Conservation (phyloP, 2,888 invertebrate species). For the Pardosa pseudoannulata region DNA sequence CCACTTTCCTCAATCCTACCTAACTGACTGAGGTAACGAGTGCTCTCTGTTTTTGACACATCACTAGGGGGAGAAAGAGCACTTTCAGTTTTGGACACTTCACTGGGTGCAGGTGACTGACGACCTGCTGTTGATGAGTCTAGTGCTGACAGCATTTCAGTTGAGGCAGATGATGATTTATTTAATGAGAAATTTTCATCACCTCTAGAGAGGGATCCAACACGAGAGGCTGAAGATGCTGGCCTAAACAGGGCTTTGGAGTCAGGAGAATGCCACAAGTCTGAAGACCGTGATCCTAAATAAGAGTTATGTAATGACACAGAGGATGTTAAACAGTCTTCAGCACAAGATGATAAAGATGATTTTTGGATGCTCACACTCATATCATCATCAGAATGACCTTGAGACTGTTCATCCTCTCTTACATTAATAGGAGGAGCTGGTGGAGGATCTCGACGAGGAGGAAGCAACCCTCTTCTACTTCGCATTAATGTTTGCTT, state of each 20-base stretch:
- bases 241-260: constrained; percentile 75
- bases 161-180: constrained; percentile 74
- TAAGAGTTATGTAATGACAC: constrained; percentile 48
- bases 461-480: constrained; percentile 44
- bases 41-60: constrained; percentile 76
- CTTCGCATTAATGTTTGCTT: constrained; percentile 22
- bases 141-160: constrained; percentile 75
- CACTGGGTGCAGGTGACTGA: constrained; percentile 76
- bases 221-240: constrained; percentile 75
- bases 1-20: constrained; percentile 74
- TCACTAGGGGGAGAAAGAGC: constrained; percentile 75
- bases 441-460: constrained; percentile 61
- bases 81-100: constrained; percentile 76
- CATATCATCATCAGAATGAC: constrained; percentile 59
- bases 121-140: constrained; percentile 75
- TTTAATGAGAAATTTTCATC: constrained; percentile 74
- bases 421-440: constrained; percentile 39
- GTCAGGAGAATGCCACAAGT: constrained; percentile 63
- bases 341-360: constrained; percentile 51
- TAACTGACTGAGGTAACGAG: constrained; percentile 74
- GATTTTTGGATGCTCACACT: constrained; percentile 62
- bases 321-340: constrained; percentile 34
- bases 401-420: constrained; percentile 47
- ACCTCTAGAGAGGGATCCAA: constrained; percentile 74
- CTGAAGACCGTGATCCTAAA: constrained; percentile 52